Evolutionary conservation across 2,113 vertebrate genomes (phyloP), one percentile per base, ranked within the genome.

Genomic region (Erpornis zantholeuca): DNA sequence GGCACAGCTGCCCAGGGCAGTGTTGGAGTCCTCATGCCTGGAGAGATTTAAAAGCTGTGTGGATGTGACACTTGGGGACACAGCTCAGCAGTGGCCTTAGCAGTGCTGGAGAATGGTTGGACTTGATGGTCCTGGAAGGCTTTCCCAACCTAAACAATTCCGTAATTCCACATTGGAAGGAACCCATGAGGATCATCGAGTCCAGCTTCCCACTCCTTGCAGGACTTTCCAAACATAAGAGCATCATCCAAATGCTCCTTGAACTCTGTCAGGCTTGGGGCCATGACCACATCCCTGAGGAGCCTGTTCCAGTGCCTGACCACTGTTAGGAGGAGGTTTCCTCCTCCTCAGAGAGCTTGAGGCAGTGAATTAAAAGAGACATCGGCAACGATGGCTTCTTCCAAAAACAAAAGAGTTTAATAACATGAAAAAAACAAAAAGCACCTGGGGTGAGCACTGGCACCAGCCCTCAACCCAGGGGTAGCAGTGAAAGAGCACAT

Each of bases 31-130:
- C 33, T 27, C 11, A 18, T 27, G 14, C 27, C 21, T 64, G 33
- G 27, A 60, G 16, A 9, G 5, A 1, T 53, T 68, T 89, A 4
- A 45, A 75, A 53, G 61, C 53, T 0, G 0, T n/a, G 20, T 76
- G 40, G 17, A 31, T 82, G 38, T 68, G n/a, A 14, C n/a, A 31
- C 25, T 1, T 47, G 70, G n/a, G 38, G 40, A 61, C 17, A 1
- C 2, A 29, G 54, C 5, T 6, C 8, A 40, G 17, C n/a, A 61
- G 3, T 54, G n/a, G 40, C 29, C n/a, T 40, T 1, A 54, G 47
- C 53, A 31, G 28, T 29, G 53, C 24, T n/a, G 11, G 29, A 23
- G 20, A 14, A 31, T 23, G 17, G 17, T 27, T 54, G 54, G 25
- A 28, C 12, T 47, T 1, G 1, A 5, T 47, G 45, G 4, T 53